phyloP scores from a whole-genome alignment of 2,113 vertebrate genomes.

The Calyptomena viridis region DNA sequence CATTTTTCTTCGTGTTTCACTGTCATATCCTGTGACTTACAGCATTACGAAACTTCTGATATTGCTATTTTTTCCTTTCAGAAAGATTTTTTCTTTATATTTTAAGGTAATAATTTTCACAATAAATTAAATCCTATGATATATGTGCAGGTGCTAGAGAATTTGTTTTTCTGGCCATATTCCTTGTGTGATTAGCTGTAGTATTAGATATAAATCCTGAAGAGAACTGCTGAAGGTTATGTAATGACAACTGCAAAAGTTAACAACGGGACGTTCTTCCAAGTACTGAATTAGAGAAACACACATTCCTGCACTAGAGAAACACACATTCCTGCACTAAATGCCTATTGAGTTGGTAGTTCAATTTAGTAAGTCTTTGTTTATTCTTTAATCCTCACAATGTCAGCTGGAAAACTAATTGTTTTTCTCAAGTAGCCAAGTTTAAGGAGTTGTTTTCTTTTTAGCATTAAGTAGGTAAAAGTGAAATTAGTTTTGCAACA shows the following conservation, averaged over 20 bases:
- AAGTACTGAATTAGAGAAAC: not conserved
- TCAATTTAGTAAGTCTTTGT: not conserved
- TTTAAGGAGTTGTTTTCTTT: slow-evolving; percentile 5
- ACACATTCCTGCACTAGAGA: not conserved
- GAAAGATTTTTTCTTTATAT: not conserved
- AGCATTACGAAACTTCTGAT: not conserved
- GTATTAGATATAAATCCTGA: not conserved
- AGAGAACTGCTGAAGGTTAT: not conserved
- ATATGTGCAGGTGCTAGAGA: not conserved
- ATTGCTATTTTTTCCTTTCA: not conserved
- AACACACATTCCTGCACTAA: not conserved
- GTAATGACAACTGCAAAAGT: not conserved
- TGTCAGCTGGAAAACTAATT: not conserved
- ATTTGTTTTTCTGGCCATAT: not conserved
- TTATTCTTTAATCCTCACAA: not conserved
- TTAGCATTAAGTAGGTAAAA: not conserved
- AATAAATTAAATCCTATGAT: not conserved
- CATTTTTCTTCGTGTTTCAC: not conserved
- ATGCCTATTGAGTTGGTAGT: not conserved
- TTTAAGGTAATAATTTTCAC: not conserved
- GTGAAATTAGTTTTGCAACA: not conserved
- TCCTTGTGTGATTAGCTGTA: not conserved
- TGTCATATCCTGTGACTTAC: not conserved
- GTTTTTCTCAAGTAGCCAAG: not conserved
- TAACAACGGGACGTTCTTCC: not conserved